phyloP scores from a whole-genome alignment of 1,140 invertebrate genomes.

The Zaprionus tsacasi region DNA sequence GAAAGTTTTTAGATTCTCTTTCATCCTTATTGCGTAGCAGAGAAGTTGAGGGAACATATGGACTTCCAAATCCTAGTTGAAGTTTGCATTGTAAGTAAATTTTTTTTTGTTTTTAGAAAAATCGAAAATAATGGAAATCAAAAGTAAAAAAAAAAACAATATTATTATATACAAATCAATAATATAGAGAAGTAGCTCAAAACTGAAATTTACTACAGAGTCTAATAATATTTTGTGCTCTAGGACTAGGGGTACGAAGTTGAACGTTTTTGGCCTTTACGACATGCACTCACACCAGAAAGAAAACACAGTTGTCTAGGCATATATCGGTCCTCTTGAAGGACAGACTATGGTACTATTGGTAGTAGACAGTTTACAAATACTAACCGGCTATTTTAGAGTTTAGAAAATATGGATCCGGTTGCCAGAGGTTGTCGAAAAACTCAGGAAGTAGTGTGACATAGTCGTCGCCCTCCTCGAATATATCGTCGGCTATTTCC shows the following conservation, averaged over 20 bases:
- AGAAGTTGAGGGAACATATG: slow-evolving; percentile 76
- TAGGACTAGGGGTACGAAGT: not conserved
- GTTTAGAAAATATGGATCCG: slow-evolving; percentile 94
- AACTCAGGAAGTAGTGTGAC: slow-evolving; percentile 91
- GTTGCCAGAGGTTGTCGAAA: slow-evolving; percentile 93
- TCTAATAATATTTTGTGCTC: not conserved
- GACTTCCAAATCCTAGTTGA: slow-evolving; percentile 83
- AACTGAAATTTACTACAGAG: slow-evolving; percentile 4
- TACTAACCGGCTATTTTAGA: slow-evolving; percentile 91
- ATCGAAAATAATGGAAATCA: slow-evolving; percentile 63
- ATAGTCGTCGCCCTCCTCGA: slow-evolving; percentile 91
- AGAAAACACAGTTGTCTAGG: not conserved
- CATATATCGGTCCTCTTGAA: not conserved
- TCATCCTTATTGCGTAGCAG: slow-evolving; percentile 82
- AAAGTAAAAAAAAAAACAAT: slow-evolving; percentile 64
- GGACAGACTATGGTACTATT: not conserved
- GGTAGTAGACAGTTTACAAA: not conserved
- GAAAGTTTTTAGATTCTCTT: slow-evolving; percentile 84
- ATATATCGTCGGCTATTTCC: slow-evolving; percentile 89
- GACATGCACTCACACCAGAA: slow-evolving; percentile 9
- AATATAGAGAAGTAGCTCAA: slow-evolving; percentile 1
- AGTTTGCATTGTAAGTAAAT: slow-evolving; percentile 55
- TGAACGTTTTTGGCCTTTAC: not conserved
- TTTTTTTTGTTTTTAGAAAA: slow-evolving; percentile 58
- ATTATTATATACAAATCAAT: slow-evolving; percentile 68